These are phyloP conservation scores for Pogonomyrmex barbatus DNA, from an alignment of 1,140 invertebrate genomes.

Conservation along the genomic window DNA sequence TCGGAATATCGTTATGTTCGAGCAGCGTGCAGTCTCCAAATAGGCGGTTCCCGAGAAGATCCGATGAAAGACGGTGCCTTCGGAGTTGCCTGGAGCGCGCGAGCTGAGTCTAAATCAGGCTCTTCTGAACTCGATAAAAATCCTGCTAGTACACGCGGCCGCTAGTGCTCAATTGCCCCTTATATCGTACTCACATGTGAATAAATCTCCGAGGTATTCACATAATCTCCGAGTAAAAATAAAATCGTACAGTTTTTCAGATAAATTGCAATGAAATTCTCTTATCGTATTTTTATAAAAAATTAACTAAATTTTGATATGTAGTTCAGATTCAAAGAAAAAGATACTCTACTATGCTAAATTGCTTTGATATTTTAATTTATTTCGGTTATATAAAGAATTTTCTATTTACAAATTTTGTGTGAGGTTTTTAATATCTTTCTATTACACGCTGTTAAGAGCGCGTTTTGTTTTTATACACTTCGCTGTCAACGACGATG, in stretches of 20 bases:
- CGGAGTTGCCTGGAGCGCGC: constrained; percentile 16
- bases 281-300: not conserved
- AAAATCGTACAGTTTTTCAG: not conserved
- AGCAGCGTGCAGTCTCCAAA: not conserved
- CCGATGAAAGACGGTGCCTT: constrained; percentile 27
- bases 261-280: not conserved
- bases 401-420: not conserved
- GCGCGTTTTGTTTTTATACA: not conserved
- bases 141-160: constrained; percentile 25
- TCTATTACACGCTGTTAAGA: not conserved
- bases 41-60: constrained; percentile 2
- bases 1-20: constrained; percentile 2
- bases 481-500: not conserved
- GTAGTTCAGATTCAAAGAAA: not conserved
- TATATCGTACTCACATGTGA: not conserved
- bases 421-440: not conserved
- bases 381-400: not conserved
- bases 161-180: constrained; percentile 12
- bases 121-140: constrained; percentile 67
- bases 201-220: not conserved
- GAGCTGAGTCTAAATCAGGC: constrained; percentile 73
- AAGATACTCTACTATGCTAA: not conserved
- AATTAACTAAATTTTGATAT: too few relatives aligned
- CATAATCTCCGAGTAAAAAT: not conserved
- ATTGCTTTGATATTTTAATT: not conserved